phyloP scores from a whole-genome alignment of 2,888 invertebrate genomes.

The Agonum fuliginosum region DNA sequence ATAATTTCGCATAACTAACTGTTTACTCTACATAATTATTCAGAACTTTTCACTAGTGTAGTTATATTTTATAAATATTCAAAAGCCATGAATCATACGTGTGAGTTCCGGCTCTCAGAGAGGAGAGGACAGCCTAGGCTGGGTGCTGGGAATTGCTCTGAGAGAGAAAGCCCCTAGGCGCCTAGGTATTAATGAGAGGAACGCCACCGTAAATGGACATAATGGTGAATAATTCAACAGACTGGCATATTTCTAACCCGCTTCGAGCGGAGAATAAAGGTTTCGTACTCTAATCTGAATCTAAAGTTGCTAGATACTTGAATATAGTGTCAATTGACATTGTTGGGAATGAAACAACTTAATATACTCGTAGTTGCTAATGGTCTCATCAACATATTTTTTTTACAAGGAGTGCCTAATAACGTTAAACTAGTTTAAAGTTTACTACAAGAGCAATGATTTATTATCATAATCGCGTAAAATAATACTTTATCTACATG shows the following conservation, averaged over 20 bases:
- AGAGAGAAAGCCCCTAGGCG: constrained; percentile 24
- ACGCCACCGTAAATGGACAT: constrained; percentile 45
- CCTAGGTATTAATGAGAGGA: constrained; percentile 34
- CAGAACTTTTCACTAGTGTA: constrained; percentile 13
- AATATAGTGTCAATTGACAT: too few species aligned
- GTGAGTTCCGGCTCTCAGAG: constrained; percentile 47
- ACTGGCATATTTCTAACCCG: constrained; percentile 33
- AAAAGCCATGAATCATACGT: constrained; percentile 41
- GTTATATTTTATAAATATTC: constrained; percentile 42
- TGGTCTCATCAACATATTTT: too few species aligned
- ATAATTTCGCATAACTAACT: constrained; percentile 25
- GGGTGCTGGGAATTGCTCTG: constrained; percentile 5
- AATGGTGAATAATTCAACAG: constrained; percentile 49
- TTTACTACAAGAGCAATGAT: too few species aligned
- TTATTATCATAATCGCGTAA: too few species aligned
- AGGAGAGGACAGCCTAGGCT: background rate
- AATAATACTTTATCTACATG: too few species aligned
- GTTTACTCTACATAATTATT: constrained; percentile 35
- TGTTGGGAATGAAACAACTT: too few species aligned
- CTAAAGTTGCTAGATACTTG: too few species aligned
- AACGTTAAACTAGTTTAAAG: too few species aligned
- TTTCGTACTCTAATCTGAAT: too few species aligned
- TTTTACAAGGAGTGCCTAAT: too few species aligned
- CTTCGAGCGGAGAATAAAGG: too few species aligned
- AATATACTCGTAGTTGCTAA: too few species aligned